A percentile compares a stretch with the other conserved stretches of the same genome.
phyloP scores from a whole-genome alignment of 2,797 vertebrate species.

The Salarias fasciatus region DNA sequence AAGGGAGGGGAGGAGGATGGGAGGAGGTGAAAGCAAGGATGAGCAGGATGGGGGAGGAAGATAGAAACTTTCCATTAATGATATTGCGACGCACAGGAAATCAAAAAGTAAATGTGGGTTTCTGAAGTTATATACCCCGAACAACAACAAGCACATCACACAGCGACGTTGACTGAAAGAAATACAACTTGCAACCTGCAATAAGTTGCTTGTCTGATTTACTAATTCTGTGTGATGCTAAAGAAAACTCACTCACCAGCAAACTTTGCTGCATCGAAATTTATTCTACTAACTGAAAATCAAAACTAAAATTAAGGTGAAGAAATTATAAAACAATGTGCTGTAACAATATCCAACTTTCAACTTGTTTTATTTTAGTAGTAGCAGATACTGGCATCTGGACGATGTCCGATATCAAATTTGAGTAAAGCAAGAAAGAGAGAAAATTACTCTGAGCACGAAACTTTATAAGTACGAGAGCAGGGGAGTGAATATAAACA shows the following conservation, averaged over 20 bases:
- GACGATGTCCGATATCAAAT: no score
- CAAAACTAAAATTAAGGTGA: no score
- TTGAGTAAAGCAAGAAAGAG: no score
- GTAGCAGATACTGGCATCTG: slow-evolving; percentile 24
- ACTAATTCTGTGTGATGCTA: slow-evolving; percentile 1
- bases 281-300: no score
- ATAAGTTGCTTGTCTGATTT: neutral
- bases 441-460: no score
- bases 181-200: neutral
- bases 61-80: neutral
- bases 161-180: neutral
- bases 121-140: slow-evolving; percentile 11
- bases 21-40: slow-evolving; percentile 9
- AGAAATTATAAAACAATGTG: no score
- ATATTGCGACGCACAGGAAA: slow-evolving; percentile 20
- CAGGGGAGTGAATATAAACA: slow-evolving; percentile 13
- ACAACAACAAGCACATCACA: neutral
- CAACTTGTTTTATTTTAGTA: slow-evolving; percentile 31
- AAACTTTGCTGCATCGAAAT: no score
- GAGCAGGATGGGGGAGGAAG: neutral
- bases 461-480: no score
- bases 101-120: slow-evolving; percentile 5
- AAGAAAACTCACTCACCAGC: slow-evolving; percentile 1
- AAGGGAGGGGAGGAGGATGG: slow-evolving; percentile 25
- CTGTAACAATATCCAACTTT: neutral